A percentile compares a stretch with the other conserved stretches of the same genome.
Evolutionary conservation across 2,113 vertebrate genomes (phyloP).

Genomic region (Puffinus mauretanicus): DNA sequence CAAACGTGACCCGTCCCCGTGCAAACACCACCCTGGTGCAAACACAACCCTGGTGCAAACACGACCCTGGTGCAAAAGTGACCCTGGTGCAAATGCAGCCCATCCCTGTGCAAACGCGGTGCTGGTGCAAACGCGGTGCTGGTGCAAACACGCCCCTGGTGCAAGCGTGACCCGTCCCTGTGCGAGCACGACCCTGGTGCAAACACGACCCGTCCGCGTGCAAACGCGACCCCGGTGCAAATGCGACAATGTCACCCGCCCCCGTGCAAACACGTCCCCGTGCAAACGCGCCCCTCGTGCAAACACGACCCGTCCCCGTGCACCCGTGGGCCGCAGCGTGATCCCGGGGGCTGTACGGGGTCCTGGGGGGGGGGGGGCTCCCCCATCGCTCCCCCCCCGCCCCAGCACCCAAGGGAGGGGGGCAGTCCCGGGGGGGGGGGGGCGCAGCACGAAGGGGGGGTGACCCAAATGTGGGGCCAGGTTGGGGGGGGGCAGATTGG

Average conservation of each 20-base stretch:
- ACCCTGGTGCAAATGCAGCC: background rate
- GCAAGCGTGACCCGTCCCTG: no score
- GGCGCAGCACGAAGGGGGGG: no score
- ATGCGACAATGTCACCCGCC: background rate
- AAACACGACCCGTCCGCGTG: background rate
- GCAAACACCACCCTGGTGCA: background rate
- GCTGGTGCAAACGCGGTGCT: background rate
- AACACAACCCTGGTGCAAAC: background rate
- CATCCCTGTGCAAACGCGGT: background rate
- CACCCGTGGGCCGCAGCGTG: background rate
- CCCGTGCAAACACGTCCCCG: background rate
- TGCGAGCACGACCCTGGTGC: background rate
- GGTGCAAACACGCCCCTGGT: background rate
- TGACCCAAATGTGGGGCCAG: no score
- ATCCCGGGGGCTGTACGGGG: background rate
- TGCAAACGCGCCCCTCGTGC: background rate
- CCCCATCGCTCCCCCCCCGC: no score
- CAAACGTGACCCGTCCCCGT: background rate
- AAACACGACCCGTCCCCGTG: background rate
- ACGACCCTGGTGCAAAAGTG: background rate
- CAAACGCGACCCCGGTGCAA: background rate
- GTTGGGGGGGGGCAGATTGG: no score
- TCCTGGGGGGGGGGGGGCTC: no score
- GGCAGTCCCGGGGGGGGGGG: no score
- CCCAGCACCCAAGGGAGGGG: no score